A percentile compares a stretch with the other conserved stretches of the same genome.
phyloP scores from a whole-genome alignment of 2,888 invertebrate genomes.

The Drosophila bunnanda region DNA sequence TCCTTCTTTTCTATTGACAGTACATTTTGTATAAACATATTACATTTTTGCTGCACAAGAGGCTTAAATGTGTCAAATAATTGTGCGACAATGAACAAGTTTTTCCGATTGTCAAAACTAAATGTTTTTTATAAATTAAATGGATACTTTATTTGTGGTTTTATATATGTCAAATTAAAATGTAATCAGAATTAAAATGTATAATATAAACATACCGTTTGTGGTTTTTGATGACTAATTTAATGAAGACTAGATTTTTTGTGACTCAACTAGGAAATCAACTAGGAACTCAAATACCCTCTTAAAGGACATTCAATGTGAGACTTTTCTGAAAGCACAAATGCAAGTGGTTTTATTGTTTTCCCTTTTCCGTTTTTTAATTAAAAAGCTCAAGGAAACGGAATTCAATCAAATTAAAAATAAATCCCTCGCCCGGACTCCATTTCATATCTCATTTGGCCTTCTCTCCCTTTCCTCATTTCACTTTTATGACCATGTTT shows the following conservation, averaged over 20 bases:
- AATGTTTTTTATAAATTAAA: not conserved
- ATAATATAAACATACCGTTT: not conserved
- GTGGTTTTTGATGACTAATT: not conserved
- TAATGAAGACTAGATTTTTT: not conserved
- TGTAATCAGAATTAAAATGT: not conserved
- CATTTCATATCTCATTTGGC: constrained; percentile 4
- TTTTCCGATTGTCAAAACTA: not conserved
- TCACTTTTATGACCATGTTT: constrained; percentile 13
- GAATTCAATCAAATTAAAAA: constrained; percentile 45
- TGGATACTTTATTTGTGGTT: not conserved
- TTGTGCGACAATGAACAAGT: not conserved
- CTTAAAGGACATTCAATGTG: not conserved
- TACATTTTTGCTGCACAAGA: not conserved
- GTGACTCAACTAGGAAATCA: not conserved
- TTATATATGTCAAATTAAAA: not conserved
- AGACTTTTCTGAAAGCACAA: not conserved
- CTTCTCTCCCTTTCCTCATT: not conserved
- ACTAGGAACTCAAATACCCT: not conserved
- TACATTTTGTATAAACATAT: too few species aligned
- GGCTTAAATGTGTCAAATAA: not conserved
- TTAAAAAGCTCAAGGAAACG: constrained; percentile 26
- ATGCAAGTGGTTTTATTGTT: not conserved
- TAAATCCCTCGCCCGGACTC: constrained; percentile 11
- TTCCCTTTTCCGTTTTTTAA: constrained; percentile 20
- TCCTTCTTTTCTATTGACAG: too few species aligned